Percentiles rank a stretch among this genome's conserved stretches.
Evolutionary conservation across 2,113 vertebrate genomes (phyloP).

Genomic region (Cololabis saira): DNA sequence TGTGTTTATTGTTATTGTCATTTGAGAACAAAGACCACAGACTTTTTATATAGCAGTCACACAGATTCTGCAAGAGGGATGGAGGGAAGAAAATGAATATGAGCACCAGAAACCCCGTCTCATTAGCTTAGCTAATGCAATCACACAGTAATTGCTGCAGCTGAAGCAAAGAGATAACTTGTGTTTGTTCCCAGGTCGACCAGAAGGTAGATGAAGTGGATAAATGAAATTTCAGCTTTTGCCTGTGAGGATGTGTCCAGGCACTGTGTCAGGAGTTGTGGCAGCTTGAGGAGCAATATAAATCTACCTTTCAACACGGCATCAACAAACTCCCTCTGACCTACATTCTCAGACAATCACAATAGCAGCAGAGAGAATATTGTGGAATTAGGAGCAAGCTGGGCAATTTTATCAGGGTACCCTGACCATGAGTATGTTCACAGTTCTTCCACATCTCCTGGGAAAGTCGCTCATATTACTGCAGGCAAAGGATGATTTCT

Average conservation of each 20-base stretch:
- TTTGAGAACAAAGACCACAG: neutral
- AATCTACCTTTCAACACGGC: slow-evolving; percentile 62
- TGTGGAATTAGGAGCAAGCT: slow-evolving; percentile 71
- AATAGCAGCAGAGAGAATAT: slow-evolving; percentile 64
- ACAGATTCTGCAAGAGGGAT: neutral
- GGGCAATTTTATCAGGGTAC: slow-evolving; percentile 58
- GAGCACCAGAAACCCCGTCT: slow-evolving; percentile 9
- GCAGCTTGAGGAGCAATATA: slow-evolving; percentile 26
- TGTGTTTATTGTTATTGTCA: too few relatives aligned
- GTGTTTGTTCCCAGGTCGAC: slow-evolving; percentile 4
- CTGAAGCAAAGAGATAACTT: slow-evolving; percentile 12
- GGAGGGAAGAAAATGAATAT: slow-evolving; percentile 2
- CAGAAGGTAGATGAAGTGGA: slow-evolving; percentile 6
- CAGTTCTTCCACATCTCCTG: slow-evolving; percentile 54
- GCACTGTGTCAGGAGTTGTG: slow-evolving; percentile 37
- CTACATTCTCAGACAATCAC: slow-evolving; percentile 67
- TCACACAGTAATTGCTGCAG: slow-evolving; percentile 19
- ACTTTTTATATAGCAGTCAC: neutral
- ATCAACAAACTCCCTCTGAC: slow-evolving; percentile 70
- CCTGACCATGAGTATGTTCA: slow-evolving; percentile 40
- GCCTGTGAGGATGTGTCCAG: slow-evolving; percentile 25
- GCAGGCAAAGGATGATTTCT: slow-evolving; percentile 60
- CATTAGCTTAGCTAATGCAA: slow-evolving; percentile 32
- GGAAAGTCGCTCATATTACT: slow-evolving; percentile 67
- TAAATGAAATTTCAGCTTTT: slow-evolving; percentile 29